Base-by-base conservation (phyloP, 2,888 invertebrate genomes). In the Trachelus troglodyta region DNA sequence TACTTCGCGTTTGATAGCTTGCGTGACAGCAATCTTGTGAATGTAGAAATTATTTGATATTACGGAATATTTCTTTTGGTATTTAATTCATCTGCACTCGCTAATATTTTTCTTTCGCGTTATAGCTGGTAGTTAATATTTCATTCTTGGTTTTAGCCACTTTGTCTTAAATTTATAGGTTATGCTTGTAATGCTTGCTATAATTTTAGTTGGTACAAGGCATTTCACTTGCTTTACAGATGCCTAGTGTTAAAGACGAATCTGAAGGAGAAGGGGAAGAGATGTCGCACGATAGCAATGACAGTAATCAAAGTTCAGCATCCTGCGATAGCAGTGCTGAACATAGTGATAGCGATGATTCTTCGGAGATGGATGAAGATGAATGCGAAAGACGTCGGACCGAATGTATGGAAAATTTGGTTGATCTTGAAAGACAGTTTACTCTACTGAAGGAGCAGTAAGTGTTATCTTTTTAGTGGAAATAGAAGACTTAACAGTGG, bases 291-390 rank as follows among this genome's bases (percentile, higher is more conserved):
- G 89, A 91, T 80, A 91, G 91, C 71, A 91, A 91, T 78, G 91
- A 91, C 30, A 91, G 91, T 79, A 91, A 91, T 78, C 90, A 90
- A 34, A 90, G 90, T 77, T 90, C 91, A 37, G 90, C 87, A 56
- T 91, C 91, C 12, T 91, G 94, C 85, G 96, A 96, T 85, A 95
- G 96, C 83, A 95, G 95, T 81, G 93, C 92, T 76, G 96, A 96
- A 87, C 95, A 96, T 87, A 95, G 94, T 78, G 95, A 96, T 86
- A 96, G 96, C 30, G 96, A 96, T 92, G 96, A 96, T 90, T 96
- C 96, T 79, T 95, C 95, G 78, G 98, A 98, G 92, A 96, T 98
- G 96, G 98, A 98, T 91, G 98, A 97, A 90, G 96, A 95, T 83
- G 98, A 98, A 92, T 98, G 97, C 86, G 98, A 98, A 89, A 94